These are phyloP conservation scores for Muricea muricata DNA, from an alignment of 92 coral and sea anemone genomes.

Conservation along the genomic window DNA sequence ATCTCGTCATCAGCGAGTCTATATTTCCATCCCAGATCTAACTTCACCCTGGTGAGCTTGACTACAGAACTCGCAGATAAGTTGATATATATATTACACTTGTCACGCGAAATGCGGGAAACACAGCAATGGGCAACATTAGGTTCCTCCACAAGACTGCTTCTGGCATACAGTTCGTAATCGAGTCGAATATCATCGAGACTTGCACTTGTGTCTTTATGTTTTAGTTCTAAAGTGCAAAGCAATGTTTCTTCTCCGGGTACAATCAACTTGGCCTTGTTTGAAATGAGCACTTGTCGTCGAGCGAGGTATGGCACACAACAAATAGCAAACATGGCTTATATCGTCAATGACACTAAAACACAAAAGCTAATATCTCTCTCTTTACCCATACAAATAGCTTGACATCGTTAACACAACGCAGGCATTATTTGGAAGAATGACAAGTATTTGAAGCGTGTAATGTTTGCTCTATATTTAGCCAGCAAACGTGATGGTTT, in stretches of 20 bases:
- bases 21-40: slow-evolving; percentile 29
- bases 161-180: slow-evolving; percentile 18
- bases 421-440: not conserved
- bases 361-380: too few relatives aligned
- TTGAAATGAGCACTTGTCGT: slow-evolving; percentile 12
- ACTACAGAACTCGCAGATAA: not conserved
- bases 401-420: not conserved
- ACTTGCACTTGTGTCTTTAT: slow-evolving; percentile 15
- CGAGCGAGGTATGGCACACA: slow-evolving; percentile 30
- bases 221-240: slow-evolving; percentile 10
- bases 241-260: slow-evolving; percentile 16
- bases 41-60: slow-evolving; percentile 15
- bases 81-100: slow-evolving; percentile 14
- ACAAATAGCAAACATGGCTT: slow-evolving; percentile 10
- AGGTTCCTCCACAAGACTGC: not conserved
- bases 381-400: not conserved
- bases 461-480: too few relatives aligned
- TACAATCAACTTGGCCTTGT: slow-evolving; percentile 11
- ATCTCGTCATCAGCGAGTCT: slow-evolving; percentile 19
- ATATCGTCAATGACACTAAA: too few relatives aligned
- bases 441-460: too few relatives aligned
- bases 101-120: slow-evolving; percentile 8
- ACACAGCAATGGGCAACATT: slow-evolving; percentile 27
- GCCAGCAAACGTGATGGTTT: not conserved
- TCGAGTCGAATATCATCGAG: slow-evolving; percentile 10